Conservation (phyloP, 2,113 vertebrate genomes). For the Callorhinus ursinus region DNA sequence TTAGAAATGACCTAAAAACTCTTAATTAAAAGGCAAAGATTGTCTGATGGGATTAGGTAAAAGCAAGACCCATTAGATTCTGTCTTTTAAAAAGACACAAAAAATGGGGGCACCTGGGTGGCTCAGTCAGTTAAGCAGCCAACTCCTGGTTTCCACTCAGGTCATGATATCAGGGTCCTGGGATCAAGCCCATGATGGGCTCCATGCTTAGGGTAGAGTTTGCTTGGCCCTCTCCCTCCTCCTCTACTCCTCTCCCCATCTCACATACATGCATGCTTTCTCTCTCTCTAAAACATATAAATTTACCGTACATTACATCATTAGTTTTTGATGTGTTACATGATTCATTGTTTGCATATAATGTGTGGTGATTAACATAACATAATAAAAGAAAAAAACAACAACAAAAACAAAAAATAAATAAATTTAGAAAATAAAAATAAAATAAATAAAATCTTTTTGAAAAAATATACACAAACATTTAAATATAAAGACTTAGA, state of each 20-base stretch:
- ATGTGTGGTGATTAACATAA: no score
- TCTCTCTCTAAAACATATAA: neutral
- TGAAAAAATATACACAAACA: neutral
- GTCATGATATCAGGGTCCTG: neutral
- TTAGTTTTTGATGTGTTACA: no score
- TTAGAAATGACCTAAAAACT: neutral
- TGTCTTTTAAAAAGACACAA: neutral
- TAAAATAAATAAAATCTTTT: neutral
- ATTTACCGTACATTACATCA: neutral
- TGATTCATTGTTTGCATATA: no score
- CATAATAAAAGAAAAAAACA: no score
- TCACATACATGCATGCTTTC: neutral
- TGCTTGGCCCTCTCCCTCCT: neutral
- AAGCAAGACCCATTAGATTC: neutral
- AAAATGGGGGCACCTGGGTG: neutral
- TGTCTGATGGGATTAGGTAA: neutral
- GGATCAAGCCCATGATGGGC: neutral
- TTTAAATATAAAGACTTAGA: neutral
- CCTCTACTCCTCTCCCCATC: neutral
- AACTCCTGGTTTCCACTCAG: neutral
- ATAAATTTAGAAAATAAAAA: neutral
- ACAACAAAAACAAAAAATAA: neutral
- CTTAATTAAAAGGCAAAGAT: constrained; percentile 15
- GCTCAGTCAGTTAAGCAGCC: neutral
- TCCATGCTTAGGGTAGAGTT: neutral